Evolutionary conservation across 2,113 vertebrate genomes (phyloP), one percentile per base, ranked within the genome.

Genomic region (Oreotrochilus melanogaster): DNA sequence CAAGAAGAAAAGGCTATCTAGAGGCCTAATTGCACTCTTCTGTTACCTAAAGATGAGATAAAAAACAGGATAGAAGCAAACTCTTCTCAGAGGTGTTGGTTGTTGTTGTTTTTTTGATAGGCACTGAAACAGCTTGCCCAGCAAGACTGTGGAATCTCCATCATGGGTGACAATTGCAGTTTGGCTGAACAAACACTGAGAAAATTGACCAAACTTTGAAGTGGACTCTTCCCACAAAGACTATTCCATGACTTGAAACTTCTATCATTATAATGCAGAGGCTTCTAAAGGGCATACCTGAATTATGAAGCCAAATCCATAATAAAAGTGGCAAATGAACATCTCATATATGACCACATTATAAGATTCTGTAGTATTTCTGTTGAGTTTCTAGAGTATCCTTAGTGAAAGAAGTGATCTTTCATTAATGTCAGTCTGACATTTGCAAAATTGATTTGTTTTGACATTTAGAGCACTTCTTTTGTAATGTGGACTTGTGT

Each of bases 381-480:
- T 88, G 90, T 96, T 86, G 86, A 96, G 96, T 97, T 95, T 93
- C 31, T 73, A 88, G 24, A 92, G 10, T 21, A 91, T 89, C 25
- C 35, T 93, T 88, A 74, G 60, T 76, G 57, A 93, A 82, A 96
- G 74, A 96, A n/a, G 21, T 81, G 33, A 88, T 78, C 61, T 97
- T 97, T 98, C 92, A 93, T 96, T 96, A 97, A 97, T 92, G 86
- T 78, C 1, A 3, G 35, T 82, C 57, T 98, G 97, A 97, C 96
- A 98, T 97, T 98, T 98, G 86, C 75, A 97, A 97, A 98, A 97
- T 95, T 98, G 97, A 97, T 98, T 98, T 97, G 92, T 97, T 97
- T 96, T 98, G 97, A 98, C 97, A 98, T 98, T 98, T 98, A 96
- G 71, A 97, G 60, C 84, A 97, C 67, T 97, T 97, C 73, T 92